Evolutionary conservation across 2,797 vertebrate genomes (phyloP), one percentile per base, ranked within the genome.

Genomic region (Acanthurus lineatus): DNA sequence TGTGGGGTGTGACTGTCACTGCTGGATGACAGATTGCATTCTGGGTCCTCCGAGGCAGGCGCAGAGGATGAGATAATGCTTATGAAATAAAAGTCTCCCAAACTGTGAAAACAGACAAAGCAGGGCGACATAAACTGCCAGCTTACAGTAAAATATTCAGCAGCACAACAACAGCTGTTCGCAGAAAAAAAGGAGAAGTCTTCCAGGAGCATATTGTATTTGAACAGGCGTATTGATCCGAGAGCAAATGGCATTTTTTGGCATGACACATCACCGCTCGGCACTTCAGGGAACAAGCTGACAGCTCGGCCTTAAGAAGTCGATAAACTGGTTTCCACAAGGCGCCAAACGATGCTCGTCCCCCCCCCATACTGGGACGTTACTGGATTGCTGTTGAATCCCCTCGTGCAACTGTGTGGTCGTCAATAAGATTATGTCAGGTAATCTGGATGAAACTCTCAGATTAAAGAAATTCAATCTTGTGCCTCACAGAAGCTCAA

Each of bases 1-100:
- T 75, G 81, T 76, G 63, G 80, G 83, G 79, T 84, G 86, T 77
- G 69, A 89, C 87, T 87, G 85, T 88, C 85, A 71, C 62, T 25
- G 82, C 64, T 45, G 70, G 78, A 85, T 88, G 72, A 89, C 83
- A 53, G 83, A 88, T 88, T 79, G 79, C 67, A 67, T 88, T 77
- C 49, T 40, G 16, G 75, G 66, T 61, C 74, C 86, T 77, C 72
- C 11, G 72, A 88, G 83, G 64, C 60, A 58, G 64, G 62, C 53
- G n/a, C 59, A 72, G 77, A 76, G 70, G 65, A 76, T 44, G 74
- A 84, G 75, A 88, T 88, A 87, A 89, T 82, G 82, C 64, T 80
- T 73, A 77, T 67, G 78, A 77, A 85, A 85, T 88, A 77, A 87
- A 88, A 83, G 60, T 81, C 86, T 65, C 52, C 66, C 56, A 66